Evolutionary conservation across 2,888 invertebrate species (phyloP).

Genomic region (Clivina fossor): DNA sequence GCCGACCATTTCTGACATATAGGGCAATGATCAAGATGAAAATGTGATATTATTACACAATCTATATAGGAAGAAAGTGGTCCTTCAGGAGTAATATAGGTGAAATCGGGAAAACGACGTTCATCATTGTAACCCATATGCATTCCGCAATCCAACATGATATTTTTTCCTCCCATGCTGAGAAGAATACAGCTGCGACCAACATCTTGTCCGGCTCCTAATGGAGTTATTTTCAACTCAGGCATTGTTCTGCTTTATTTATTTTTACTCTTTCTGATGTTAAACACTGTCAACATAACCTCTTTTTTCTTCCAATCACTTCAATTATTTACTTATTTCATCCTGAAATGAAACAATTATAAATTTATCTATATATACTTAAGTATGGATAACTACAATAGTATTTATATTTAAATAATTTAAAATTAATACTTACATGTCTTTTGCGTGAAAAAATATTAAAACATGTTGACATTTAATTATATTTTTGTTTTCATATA

Average conservation of each 20-base stretch:
- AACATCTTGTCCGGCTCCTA: slow-evolving; percentile 96
- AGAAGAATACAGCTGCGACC: slow-evolving; percentile 96
- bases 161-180: slow-evolving; percentile 95
- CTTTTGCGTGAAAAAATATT: no score
- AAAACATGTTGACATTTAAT: no score
- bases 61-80: slow-evolving; percentile 93
- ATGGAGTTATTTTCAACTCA: slow-evolving; percentile 83
- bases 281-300: neutral
- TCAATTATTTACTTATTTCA: neutral
- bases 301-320: neutral
- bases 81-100: slow-evolving; percentile 88
- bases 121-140: slow-evolving; percentile 99
- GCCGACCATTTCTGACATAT: slow-evolving; percentile 96
- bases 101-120: slow-evolving; percentile 95
- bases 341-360: neutral
- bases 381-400: no score
- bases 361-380: no score
- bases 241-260: slow-evolving; percentile 62
- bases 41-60: slow-evolving; percentile 98
- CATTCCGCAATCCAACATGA: slow-evolving; percentile 99
- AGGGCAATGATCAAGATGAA: slow-evolving; percentile 97
- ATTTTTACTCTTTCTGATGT: slow-evolving; percentile 1
- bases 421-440: no score
- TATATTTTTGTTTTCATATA: no score
- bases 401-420: no score